A percentile compares a stretch with the other conserved stretches of the same genome.
Evolutionary conservation across 2,113 vertebrate species (phyloP).

Genomic region (Loxodonta africana): DNA sequence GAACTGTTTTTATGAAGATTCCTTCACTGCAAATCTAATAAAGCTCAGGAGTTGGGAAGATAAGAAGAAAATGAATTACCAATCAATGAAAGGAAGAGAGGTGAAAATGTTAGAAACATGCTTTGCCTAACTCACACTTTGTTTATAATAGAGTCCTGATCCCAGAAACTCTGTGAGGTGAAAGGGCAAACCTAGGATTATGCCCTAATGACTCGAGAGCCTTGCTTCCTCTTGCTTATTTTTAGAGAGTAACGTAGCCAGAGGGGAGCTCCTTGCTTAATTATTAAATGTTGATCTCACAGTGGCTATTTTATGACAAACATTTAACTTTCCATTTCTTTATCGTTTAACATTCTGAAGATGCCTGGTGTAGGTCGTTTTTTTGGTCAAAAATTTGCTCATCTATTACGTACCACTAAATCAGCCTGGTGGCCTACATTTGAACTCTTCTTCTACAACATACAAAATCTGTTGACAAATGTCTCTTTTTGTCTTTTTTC

Average conservation of each 20-base stretch:
- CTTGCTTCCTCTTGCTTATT: not conserved
- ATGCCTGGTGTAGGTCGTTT: not conserved
- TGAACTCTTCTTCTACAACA: conserved; percentile 73
- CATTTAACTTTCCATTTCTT: conserved; percentile 60
- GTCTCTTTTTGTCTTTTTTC: conserved; percentile 5
- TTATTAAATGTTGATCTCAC: conserved; percentile 35
- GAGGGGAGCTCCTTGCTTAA: not conserved
- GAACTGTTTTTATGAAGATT: not conserved
- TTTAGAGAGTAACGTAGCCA: not conserved
- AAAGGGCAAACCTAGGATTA: not conserved
- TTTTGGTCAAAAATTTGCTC: conserved; percentile 67
- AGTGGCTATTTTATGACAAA: conserved; percentile 60
- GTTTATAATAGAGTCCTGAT: not conserved
- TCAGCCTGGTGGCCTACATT: conserved; percentile 63
- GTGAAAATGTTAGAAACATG: not conserved
- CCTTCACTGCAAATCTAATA: not conserved
- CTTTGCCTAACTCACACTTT: not conserved
- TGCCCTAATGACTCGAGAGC: not conserved
- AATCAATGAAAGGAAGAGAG: not conserved
- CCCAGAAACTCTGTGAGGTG: not conserved
- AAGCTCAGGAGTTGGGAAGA: not conserved
- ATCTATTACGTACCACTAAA: conserved; percentile 55
- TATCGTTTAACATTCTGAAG: conserved; percentile 65
- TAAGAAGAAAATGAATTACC: not conserved
- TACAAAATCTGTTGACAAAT: conserved; percentile 76